Conservation (phyloP, 1,140 invertebrate genomes). For the Oppia nitens region DNA sequence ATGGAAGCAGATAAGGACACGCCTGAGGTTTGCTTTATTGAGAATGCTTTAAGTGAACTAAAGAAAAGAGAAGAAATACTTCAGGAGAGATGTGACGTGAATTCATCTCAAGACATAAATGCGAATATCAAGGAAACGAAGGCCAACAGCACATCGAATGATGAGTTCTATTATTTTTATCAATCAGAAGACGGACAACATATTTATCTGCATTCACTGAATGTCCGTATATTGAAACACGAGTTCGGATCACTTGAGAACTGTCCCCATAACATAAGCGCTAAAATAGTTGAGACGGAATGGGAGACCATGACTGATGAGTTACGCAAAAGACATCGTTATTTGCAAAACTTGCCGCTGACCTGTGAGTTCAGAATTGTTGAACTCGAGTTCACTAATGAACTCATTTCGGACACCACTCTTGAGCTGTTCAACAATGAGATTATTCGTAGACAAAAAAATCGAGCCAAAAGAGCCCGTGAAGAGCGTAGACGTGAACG, state of each 20-base stretch:
- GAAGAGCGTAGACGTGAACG: constrained; percentile 51
- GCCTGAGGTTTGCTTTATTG: constrained; percentile 65
- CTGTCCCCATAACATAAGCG: constrained; percentile 49
- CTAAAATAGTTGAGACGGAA: constrained; percentile 61
- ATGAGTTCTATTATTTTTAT: constrained; percentile 19
- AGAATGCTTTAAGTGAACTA: constrained; percentile 52
- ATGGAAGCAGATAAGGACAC: constrained; percentile 42
- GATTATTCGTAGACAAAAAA: constrained; percentile 40
- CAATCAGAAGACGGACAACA: constrained; percentile 60
- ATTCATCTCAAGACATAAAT: background rate
- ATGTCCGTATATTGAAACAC: constrained; percentile 69
- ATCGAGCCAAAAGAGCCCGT: constrained; percentile 41
- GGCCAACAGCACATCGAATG: background rate
- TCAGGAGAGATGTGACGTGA: background rate
- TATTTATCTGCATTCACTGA: constrained; percentile 76
- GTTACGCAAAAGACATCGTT: constrained; percentile 52
- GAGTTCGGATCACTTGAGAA: constrained; percentile 63
- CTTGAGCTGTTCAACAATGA: constrained; percentile 47
- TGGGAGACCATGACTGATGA: constrained; percentile 63
- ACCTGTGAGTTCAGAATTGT: constrained; percentile 75
- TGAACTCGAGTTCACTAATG: constrained; percentile 58
- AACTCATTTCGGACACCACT: constrained; percentile 47
- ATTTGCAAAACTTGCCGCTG: constrained; percentile 69
- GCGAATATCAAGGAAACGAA: background rate
- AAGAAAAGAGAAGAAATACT: constrained; percentile 28